phyloP scores from a whole-genome alignment of 2,113 vertebrate species.

The Plectropomus leopardus region DNA sequence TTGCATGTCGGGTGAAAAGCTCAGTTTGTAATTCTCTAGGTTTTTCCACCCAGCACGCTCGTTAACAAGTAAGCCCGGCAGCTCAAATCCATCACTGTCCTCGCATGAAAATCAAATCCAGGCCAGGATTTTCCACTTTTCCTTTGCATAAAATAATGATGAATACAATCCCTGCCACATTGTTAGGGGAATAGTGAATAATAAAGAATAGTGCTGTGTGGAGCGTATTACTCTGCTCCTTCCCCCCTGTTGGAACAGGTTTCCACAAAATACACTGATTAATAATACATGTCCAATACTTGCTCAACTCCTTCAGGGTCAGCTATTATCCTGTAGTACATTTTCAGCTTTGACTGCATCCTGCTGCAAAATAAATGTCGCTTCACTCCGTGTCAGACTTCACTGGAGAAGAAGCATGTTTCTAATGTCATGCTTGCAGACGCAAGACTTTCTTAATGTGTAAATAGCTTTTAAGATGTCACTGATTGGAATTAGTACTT shows the following conservation, averaged over 20 bases:
- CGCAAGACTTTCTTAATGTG: constrained; percentile 12
- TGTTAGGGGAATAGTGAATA: constrained; percentile 65
- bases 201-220: constrained; percentile 59
- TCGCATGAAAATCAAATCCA: constrained; percentile 34
- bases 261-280: constrained; percentile 71
- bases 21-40: constrained; percentile 1
- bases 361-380: constrained; percentile 41
- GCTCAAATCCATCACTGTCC: constrained; percentile 42
- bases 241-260: constrained; percentile 60
- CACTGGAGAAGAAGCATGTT: not conserved
- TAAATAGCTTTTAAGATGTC: not conserved
- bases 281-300: constrained; percentile 77
- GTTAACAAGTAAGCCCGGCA: constrained; percentile 24
- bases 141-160: constrained; percentile 73
- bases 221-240: constrained; percentile 54
- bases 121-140: constrained; percentile 48
- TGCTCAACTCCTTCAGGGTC: constrained; percentile 68
- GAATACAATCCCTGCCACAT: constrained; percentile 59
- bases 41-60: not conserved
- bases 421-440: not conserved
- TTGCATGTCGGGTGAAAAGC: not conserved
- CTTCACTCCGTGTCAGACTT: not conserved
- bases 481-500: constrained; percentile 1
- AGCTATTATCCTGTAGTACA: constrained; percentile 57
- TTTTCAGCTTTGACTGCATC: constrained; percentile 43